Percentiles rank a stretch among this genome's conserved stretches.
Evolutionary conservation across 1,140 invertebrate genomes (phyloP).

Genomic region (Neotoxoptera formosana): DNA sequence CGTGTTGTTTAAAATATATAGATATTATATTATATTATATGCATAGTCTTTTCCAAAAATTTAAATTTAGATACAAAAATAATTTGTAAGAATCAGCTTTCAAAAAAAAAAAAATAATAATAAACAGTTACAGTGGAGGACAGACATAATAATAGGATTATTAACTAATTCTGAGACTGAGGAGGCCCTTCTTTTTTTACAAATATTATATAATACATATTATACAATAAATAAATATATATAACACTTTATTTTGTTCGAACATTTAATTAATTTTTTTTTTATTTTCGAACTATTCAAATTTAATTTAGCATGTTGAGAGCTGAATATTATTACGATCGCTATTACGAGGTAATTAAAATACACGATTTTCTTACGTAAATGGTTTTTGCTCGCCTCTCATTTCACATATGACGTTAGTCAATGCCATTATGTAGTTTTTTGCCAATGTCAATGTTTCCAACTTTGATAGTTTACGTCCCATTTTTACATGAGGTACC

Average conservation of each 20-base stretch:
- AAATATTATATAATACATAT: not conserved
- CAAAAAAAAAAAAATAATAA: no score
- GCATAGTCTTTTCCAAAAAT: no score
- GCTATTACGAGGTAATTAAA: not conserved
- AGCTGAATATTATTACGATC: not conserved
- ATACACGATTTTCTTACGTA: conserved; percentile 64
- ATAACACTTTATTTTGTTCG: not conserved
- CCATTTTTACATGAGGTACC: conserved; percentile 86
- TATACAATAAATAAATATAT: no score
- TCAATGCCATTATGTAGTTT: conserved; percentile 90
- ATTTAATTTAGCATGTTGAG: not conserved
- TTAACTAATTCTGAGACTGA: not conserved
- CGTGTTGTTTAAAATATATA: no score
- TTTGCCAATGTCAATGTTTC: conserved; percentile 87
- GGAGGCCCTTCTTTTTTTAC: not conserved
- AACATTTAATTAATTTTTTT: not conserved
- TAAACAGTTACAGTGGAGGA: no score
- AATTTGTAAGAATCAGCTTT: no score
- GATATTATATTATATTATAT: no score
- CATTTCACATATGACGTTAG: conserved; percentile 86
- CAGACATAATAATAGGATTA: no score
- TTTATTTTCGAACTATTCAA: not conserved
- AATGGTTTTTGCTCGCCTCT: conserved; percentile 74
- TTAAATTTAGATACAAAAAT: no score
- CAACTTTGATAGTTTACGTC: conserved; percentile 85